Percentiles rank a stretch among this genome's conserved stretches.
These are phyloP conservation scores for Xanthorhoe spadicearia DNA, from an alignment of 2,888 invertebrate genomes.

Conservation along the genomic window DNA sequence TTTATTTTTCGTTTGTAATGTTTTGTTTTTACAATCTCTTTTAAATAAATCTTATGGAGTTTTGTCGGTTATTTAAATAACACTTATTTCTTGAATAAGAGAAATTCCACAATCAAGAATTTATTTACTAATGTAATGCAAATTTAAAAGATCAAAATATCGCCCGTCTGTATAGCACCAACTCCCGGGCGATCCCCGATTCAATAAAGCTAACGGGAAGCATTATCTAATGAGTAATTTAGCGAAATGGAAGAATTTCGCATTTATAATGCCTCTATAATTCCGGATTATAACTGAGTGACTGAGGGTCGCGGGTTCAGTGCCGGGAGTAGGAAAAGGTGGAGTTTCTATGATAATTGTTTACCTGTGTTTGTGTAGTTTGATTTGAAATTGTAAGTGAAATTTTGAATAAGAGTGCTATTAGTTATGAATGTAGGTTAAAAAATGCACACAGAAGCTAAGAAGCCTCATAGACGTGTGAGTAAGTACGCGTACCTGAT, in stretches of 20 bases:
- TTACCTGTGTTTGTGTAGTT: background rate
- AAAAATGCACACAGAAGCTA: too few species aligned
- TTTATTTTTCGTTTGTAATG: background rate
- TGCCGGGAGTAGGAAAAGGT: conserved; percentile 7
- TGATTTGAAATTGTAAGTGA: too few species aligned
- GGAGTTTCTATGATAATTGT: background rate
- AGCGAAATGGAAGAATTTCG: conserved; percentile 60
- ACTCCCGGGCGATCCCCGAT: conserved; percentile 45
- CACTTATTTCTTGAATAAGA: too few species aligned
- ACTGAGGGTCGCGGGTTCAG: conserved; percentile 25
- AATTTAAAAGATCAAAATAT: background rate
- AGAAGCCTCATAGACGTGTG: too few species aligned
- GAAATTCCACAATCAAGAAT: too few species aligned
- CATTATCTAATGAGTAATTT: conserved; percentile 76
- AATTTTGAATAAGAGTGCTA: too few species aligned
- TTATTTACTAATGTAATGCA: too few species aligned
- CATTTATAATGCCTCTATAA: conserved; percentile 68
- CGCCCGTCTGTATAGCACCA: conserved; percentile 19
- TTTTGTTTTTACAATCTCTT: too few species aligned
- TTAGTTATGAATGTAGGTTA: too few species aligned
- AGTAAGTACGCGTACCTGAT: too few species aligned
- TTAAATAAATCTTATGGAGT: too few species aligned
- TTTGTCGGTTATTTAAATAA: too few species aligned
- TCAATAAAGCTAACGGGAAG: conserved; percentile 70
- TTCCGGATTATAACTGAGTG: conserved; percentile 53